A percentile compares a stretch with the other conserved stretches of the same genome.
Evolutionary conservation across 2,888 invertebrate genomes (phyloP).

Genomic region (Frankliniella intonsa): DNA sequence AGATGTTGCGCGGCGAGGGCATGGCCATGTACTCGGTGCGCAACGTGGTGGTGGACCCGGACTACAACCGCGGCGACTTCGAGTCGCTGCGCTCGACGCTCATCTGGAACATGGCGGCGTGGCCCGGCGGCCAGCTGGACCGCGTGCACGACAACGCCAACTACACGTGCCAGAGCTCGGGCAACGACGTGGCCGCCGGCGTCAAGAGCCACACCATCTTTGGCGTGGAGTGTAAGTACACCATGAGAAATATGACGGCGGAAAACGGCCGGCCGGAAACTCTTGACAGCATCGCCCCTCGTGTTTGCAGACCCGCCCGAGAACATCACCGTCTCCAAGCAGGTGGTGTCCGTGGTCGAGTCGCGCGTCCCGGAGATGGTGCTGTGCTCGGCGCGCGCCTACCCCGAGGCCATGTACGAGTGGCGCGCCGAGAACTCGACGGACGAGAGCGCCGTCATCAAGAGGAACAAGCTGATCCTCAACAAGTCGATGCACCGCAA

Average conservation of each 20-base stretch:
- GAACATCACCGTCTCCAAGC: slow-evolving; percentile 67
- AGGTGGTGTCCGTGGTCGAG: slow-evolving; percentile 52
- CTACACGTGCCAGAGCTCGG: slow-evolving; percentile 77
- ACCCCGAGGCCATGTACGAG: slow-evolving; percentile 64
- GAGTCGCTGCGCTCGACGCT: slow-evolving; percentile 83
- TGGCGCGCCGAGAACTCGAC: slow-evolving; percentile 64
- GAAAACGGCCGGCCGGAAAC: too few relatives aligned
- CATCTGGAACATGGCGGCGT: slow-evolving; percentile 82
- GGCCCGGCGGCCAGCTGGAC: slow-evolving; percentile 73
- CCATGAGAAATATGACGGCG: too few relatives aligned
- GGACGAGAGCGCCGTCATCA: slow-evolving; percentile 47
- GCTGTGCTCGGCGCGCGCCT: slow-evolving; percentile 59
- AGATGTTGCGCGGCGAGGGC: slow-evolving; percentile 50
- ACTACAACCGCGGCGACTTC: slow-evolving; percentile 77
- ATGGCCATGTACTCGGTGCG: slow-evolving; percentile 57
- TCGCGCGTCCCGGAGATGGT: slow-evolving; percentile 55
- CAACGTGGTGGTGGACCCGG: slow-evolving; percentile 63
- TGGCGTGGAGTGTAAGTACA: slow-evolving; percentile 80
- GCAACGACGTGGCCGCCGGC: slow-evolving; percentile 71
- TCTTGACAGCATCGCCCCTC: background rate
- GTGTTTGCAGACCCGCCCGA: slow-evolving; percentile 69
- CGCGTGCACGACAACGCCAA: slow-evolving; percentile 70
- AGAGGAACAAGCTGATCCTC: slow-evolving; percentile 53
- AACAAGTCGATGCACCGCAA: slow-evolving; percentile 63
- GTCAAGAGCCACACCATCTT: slow-evolving; percentile 80